phyloP scores from a whole-genome alignment of 35 echinoderm and acorn worm species.

The Hemicentrotus pulcherrimus region DNA sequence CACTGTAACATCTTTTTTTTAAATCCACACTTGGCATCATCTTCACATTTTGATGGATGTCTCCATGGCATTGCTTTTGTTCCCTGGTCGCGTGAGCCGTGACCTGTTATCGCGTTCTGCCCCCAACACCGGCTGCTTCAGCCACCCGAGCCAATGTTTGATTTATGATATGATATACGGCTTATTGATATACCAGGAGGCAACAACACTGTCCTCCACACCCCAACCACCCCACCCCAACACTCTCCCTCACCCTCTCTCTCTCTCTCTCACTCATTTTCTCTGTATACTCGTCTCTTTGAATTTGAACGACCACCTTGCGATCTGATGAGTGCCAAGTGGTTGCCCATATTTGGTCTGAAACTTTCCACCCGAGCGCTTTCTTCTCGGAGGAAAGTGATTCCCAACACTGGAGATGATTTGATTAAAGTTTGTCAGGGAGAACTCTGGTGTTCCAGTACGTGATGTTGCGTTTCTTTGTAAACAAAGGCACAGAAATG shows the following conservation, averaged over 20 bases:
- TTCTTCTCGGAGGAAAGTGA: background rate
- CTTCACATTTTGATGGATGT: background rate
- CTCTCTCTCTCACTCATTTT: background rate
- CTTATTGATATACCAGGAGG: constrained; percentile 8
- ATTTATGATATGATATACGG: background rate
- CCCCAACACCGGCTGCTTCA: background rate
- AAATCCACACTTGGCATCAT: background rate
- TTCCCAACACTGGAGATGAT: background rate
- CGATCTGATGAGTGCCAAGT: background rate
- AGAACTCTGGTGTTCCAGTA: background rate
- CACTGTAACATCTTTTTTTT: background rate
- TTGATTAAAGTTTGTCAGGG: constrained; percentile 3
- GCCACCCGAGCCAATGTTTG: background rate
- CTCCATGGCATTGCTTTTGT: background rate
- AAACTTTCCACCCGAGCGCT: background rate
- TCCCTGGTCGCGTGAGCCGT: constrained; percentile 13
- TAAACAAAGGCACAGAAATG: too few relatives aligned
- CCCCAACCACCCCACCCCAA: background rate
- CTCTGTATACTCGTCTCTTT: background rate
- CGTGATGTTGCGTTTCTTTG: background rate
- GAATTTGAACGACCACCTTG: constrained; percentile 9
- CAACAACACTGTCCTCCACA: background rate
- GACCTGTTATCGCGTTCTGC: background rate
- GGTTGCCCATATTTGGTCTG: constrained; percentile 8
- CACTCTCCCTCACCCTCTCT: background rate